Evolutionary conservation across 2,888 invertebrate species (phyloP).

Genomic region (Boloria euphrosyne): DNA sequence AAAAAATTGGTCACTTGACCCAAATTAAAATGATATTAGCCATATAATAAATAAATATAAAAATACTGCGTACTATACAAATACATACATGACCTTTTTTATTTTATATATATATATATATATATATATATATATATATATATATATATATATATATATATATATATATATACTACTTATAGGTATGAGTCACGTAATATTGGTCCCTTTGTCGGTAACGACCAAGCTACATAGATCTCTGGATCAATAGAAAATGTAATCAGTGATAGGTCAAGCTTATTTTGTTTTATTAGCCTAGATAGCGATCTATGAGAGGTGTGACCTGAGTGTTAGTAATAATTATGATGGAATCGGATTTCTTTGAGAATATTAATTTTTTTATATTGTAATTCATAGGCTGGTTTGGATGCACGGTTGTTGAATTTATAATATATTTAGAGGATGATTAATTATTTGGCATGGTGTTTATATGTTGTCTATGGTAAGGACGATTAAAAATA

Average conservation of each 20-base stretch:
- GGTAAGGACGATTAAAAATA: not conserved
- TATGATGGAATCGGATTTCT: conserved; percentile 28
- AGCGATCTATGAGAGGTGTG: conserved; percentile 32
- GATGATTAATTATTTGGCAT: conserved; percentile 3
- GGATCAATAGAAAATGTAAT: not conserved
- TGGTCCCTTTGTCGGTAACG: conserved; percentile 1
- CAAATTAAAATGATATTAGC: no score
- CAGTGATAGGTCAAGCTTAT: conserved; percentile 12
- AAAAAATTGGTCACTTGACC: no score
- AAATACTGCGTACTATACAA: no score
- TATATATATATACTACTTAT: not conserved
- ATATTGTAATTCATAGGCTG: conserved; percentile 24
- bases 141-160: no score
- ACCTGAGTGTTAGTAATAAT: conserved; percentile 35
- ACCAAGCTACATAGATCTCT: conserved; percentile 14
- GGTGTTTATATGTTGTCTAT: not conserved
- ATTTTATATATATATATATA: no score
- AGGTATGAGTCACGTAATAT: conserved; percentile 5
- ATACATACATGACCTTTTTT: no score
- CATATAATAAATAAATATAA: no score
- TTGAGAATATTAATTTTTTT: conserved; percentile 33
- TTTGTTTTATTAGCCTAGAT: conserved; percentile 33
- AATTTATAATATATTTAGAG: conserved; percentile 1
- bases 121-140: no score
- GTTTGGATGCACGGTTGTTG: conserved; percentile 3